Evolutionary conservation across 2,888 invertebrate genomes (phyloP).

Genomic region (Epistrophe grossulariae): DNA sequence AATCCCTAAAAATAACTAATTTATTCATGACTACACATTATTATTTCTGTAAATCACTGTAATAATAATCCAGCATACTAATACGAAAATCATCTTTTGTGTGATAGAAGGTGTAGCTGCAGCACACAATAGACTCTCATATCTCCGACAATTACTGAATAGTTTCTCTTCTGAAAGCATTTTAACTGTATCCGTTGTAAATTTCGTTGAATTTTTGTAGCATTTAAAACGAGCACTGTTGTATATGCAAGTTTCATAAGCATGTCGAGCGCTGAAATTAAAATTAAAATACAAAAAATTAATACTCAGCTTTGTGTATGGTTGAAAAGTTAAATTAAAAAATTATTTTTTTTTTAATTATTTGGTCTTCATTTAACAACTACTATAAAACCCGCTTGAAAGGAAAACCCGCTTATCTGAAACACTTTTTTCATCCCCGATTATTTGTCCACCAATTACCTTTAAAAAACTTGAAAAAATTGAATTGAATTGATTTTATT

Average conservation of each 20-base stretch:
- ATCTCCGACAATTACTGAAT: slow-evolving; percentile 81
- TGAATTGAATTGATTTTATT: too few species aligned
- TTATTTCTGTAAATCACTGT: background rate
- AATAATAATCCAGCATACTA: background rate
- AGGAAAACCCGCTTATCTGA: too few species aligned
- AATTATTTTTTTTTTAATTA: too few species aligned
- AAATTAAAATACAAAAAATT: background rate
- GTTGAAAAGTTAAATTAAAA: too few species aligned
- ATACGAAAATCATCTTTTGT: background rate
- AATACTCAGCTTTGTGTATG: too few species aligned
- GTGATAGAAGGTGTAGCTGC: background rate
- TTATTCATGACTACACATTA: background rate
- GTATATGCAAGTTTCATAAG: slow-evolving; percentile 83
- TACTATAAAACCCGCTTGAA: too few species aligned
- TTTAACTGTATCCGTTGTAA: slow-evolving; percentile 82
- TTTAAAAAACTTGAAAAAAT: too few species aligned
- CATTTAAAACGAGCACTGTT: slow-evolving; percentile 83
- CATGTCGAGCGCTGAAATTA: slow-evolving; percentile 81
- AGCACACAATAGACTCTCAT: slow-evolving; percentile 80
- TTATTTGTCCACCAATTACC: too few species aligned
- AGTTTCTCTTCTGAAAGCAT: slow-evolving; percentile 83
- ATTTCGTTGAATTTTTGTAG: slow-evolving; percentile 81
- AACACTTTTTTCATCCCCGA: too few species aligned
- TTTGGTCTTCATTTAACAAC: too few species aligned
- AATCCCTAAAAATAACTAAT: background rate